Evolutionary conservation across 2,797 vertebrate species (phyloP).

Genomic region (Pelochelys cantorii): DNA sequence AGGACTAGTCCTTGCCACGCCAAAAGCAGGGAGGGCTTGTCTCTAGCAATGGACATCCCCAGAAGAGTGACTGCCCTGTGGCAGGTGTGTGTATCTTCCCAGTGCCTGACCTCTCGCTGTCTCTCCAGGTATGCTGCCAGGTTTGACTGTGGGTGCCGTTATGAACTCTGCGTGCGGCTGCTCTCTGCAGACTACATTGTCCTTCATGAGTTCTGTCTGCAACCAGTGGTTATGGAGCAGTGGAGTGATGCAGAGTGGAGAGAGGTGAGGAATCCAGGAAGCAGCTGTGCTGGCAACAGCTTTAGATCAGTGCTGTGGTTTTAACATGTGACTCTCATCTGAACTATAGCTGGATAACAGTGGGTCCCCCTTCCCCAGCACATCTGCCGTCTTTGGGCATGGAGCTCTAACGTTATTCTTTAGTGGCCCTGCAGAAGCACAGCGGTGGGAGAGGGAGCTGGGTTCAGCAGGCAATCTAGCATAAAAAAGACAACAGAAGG

Average conservation of each 20-base stretch:
- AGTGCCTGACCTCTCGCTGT: background rate
- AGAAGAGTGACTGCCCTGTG: background rate
- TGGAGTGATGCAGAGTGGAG: slow-evolving; percentile 90
- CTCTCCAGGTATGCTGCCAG: slow-evolving; percentile 87
- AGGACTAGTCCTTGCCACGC: background rate
- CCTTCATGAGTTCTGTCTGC: slow-evolving; percentile 81
- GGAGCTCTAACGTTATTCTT: background rate
- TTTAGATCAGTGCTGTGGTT: background rate
- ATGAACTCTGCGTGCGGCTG: slow-evolving; percentile 84
- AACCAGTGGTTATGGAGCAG: slow-evolving; percentile 82
- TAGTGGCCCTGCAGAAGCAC: background rate
- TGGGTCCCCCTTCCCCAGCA: background rate
- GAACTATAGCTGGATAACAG: background rate
- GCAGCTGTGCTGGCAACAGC: background rate
- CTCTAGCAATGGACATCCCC: background rate
- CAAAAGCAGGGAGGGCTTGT: background rate
- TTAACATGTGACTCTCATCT: background rate
- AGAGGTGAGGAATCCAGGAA: slow-evolving; percentile 79
- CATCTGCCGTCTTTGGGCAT: background rate
- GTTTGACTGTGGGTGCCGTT: slow-evolving; percentile 87
- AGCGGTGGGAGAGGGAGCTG: background rate
- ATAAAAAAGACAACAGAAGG: background rate
- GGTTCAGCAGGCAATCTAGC: background rate
- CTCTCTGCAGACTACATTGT: slow-evolving; percentile 75
- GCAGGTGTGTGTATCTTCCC: background rate